Percentiles rank a stretch among this genome's conserved stretches.
phyloP scores from a whole-genome alignment of 2,888 invertebrate species.

The Patella ulyssiponensis region DNA sequence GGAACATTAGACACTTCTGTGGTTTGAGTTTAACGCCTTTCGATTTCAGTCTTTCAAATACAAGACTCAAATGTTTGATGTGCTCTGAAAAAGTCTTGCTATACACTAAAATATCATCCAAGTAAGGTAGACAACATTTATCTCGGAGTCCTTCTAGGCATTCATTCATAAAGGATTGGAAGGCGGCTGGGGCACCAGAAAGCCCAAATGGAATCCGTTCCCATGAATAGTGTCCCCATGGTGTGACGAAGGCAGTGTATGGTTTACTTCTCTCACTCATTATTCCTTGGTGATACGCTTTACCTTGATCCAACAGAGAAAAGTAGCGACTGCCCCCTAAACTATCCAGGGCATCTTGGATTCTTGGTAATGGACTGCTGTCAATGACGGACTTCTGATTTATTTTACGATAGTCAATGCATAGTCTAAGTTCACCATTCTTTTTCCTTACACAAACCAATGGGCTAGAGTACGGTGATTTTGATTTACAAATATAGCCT shows the following conservation, averaged over 20 bases:
- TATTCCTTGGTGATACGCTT: slow-evolving; percentile 18
- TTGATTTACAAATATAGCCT: slow-evolving; percentile 10
- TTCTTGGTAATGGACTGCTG: slow-evolving; percentile 18
- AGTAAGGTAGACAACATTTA: slow-evolving; percentile 25
- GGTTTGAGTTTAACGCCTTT: slow-evolving; percentile 19
- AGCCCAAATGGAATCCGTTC: slow-evolving; percentile 19
- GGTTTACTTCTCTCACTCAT: background rate
- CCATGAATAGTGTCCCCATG: slow-evolving; percentile 26
- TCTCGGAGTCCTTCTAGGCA: slow-evolving; percentile 20
- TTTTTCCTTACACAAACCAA: slow-evolving; percentile 15
- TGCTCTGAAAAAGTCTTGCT: slow-evolving; percentile 21
- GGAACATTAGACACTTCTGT: background rate
- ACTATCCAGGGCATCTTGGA: slow-evolving; percentile 1
- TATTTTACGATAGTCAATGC: slow-evolving; percentile 19
- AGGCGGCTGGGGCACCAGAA: slow-evolving; percentile 15
- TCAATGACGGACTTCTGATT: slow-evolving; percentile 18
- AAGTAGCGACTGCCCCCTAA: slow-evolving; percentile 17
- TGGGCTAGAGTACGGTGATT: background rate
- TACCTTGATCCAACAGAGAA: slow-evolving; percentile 17
- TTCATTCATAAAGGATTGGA: slow-evolving; percentile 22
- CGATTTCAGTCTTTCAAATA: slow-evolving; percentile 17
- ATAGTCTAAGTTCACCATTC: slow-evolving; percentile 19
- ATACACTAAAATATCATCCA: slow-evolving; percentile 23
- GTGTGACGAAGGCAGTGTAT: slow-evolving; percentile 15
- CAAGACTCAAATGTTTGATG: slow-evolving; percentile 8